These are phyloP conservation scores for Zeugodacus cucurbitae DNA, from an alignment of 1,140 invertebrate species.

Conservation along the genomic window DNA sequence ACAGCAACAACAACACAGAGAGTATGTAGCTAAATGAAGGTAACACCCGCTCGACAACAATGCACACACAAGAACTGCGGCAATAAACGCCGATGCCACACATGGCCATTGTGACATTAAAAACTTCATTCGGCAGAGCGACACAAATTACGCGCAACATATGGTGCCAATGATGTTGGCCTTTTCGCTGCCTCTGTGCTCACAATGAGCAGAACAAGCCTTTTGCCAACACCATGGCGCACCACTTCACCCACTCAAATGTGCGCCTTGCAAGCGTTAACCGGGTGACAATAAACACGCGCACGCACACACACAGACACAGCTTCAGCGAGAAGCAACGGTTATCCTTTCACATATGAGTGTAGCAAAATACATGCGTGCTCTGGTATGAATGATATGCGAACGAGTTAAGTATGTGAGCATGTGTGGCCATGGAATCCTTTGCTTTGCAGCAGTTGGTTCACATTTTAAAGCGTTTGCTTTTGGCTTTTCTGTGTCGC, in stretches of 20 bases:
- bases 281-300: constrained; percentile 6
- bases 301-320: background rate
- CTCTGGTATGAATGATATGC: background rate
- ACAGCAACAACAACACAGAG: background rate
- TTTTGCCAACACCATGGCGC: background rate
- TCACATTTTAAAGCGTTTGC: background rate
- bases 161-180: constrained; percentile 64
- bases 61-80: background rate
- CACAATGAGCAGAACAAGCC: background rate
- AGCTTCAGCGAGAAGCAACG: background rate
- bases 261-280: background rate
- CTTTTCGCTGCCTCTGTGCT: constrained; percentile 48
- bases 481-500: background rate
- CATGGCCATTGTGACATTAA: constrained; percentile 39
- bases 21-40: background rate
- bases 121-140: constrained; percentile 58
- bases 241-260: background rate
- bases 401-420: background rate
- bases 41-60: background rate
- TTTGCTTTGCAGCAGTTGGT: constrained; percentile 33
- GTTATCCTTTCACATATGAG: constrained; percentile 25
- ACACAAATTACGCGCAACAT: constrained; percentile 65
- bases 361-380: background rate
- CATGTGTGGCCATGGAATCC: background rate
- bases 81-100: constrained; percentile 18